Evolutionary conservation across 2,888 invertebrate species (phyloP).

Genomic region (Bembecia ichneumoniformis): DNA sequence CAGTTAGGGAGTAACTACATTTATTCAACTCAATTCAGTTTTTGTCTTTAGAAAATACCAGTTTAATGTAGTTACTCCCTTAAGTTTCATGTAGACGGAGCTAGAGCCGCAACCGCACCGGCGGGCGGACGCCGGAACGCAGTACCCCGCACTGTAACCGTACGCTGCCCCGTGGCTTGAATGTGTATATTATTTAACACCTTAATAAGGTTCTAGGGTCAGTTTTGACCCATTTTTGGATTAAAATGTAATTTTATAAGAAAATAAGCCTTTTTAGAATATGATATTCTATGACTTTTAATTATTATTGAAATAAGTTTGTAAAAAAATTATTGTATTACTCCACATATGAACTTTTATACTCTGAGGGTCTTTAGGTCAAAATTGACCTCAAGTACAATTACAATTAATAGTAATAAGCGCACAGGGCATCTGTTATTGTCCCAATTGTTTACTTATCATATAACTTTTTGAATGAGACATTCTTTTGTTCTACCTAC

Average conservation of each 20-base stretch:
- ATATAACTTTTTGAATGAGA: neutral
- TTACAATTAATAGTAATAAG: too few species aligned
- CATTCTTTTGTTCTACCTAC: neutral
- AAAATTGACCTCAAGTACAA: slow-evolving; percentile 1
- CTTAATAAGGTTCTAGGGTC: slow-evolving; percentile 1
- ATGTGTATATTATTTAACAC: too few species aligned
- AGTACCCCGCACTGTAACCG: too few species aligned
- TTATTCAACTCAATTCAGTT: too few species aligned
- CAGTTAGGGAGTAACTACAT: too few species aligned
- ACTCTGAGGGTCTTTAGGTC: slow-evolving; percentile 1
- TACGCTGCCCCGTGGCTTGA: too few species aligned
- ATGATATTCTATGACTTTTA: neutral
- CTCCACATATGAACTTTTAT: slow-evolving; percentile 1
- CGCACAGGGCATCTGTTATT: neutral
- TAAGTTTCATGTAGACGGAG: too few species aligned
- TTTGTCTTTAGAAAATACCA: too few species aligned
- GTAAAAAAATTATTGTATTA: neutral
- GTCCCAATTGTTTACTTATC: neutral
- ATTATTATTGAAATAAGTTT: slow-evolving; percentile 1
- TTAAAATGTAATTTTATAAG: slow-evolving; percentile 2
- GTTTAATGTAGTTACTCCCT: too few species aligned
- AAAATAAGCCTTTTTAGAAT: slow-evolving; percentile 1
- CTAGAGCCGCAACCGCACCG: too few species aligned
- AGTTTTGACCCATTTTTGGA: slow-evolving; percentile 1
- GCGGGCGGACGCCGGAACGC: too few species aligned